These are phyloP conservation scores for Leptoteleia sp. DNA, from an alignment of 1,140 invertebrate genomes.

Conservation along the genomic window DNA sequence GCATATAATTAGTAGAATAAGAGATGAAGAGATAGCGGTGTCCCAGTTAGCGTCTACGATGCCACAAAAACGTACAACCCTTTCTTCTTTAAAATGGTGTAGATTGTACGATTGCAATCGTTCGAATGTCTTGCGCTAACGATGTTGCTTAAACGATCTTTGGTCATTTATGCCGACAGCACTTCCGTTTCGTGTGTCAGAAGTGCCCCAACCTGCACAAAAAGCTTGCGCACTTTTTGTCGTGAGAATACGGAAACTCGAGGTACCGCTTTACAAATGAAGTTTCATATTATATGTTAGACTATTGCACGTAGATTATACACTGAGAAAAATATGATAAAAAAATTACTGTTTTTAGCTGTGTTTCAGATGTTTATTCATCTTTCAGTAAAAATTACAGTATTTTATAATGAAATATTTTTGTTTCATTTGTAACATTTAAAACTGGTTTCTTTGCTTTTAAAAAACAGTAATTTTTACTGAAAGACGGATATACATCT, in stretches of 20 bases:
- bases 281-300: conserved; percentile 17
- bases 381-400: too few relatives aligned
- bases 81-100: conserved; percentile 34
- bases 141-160: conserved; percentile 60
- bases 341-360: too few relatives aligned
- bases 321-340: too few relatives aligned
- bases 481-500: too few relatives aligned
- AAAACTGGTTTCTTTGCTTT: too few relatives aligned
- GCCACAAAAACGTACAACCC: conserved; percentile 37
- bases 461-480: too few relatives aligned
- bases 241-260: conserved; percentile 37
- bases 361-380: too few relatives aligned
- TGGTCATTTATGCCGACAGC: conserved; percentile 61
- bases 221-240: conserved; percentile 52
- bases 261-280: conserved; percentile 51
- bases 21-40: conserved; percentile 45
- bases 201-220: conserved; percentile 36
- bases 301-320: too few relatives aligned
- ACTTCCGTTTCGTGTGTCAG: conserved; percentile 56
- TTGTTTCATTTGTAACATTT: too few relatives aligned
- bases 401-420: too few relatives aligned
- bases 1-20: conserved; percentile 13
- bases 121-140: conserved; percentile 59
- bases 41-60: conserved; percentile 36
- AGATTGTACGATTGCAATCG: conserved; percentile 60